Conservation (phyloP, 2,888 invertebrate genomes). For the Rambutsinella grinnellia region DNA sequence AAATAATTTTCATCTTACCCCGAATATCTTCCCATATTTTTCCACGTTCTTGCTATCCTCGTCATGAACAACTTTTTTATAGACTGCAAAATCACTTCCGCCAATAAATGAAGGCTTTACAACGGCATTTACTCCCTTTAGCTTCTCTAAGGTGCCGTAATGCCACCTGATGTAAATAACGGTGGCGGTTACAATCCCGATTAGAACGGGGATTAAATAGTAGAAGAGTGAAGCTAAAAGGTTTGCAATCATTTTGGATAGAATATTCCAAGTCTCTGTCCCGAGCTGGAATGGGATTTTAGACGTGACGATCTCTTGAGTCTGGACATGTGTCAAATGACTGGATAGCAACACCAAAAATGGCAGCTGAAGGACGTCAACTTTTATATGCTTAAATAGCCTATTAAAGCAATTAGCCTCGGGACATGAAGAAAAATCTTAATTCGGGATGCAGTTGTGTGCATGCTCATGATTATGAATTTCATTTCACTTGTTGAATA, state of each 20-base stretch:
- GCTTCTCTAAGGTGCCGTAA: conserved; percentile 38
- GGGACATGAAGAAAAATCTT: too few relatives aligned
- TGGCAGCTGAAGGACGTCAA: too few relatives aligned
- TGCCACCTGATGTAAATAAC: conserved; percentile 41
- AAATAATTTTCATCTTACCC: conserved; percentile 27
- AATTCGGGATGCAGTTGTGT: too few relatives aligned
- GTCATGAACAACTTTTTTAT: conserved; percentile 35
- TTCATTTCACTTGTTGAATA: too few relatives aligned
- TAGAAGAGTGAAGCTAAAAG: not conserved
- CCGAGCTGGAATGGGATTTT: too few relatives aligned
- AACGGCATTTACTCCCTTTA: conserved; percentile 34
- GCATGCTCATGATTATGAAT: too few relatives aligned
- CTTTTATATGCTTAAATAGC: too few relatives aligned
- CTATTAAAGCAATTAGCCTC: too few relatives aligned
- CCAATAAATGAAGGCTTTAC: conserved; percentile 39
- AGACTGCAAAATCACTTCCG: conserved; percentile 33
- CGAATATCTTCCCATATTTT: conserved; percentile 47
- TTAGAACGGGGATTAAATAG: conserved; percentile 3
- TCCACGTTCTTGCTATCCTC: conserved; percentile 21
- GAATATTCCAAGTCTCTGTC: too few relatives aligned
- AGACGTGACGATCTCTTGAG: too few relatives aligned
- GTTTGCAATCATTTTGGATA: conserved; percentile 15
- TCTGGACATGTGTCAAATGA: too few relatives aligned
- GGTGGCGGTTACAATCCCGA: conserved; percentile 16
- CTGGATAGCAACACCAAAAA: too few relatives aligned